phyloP scores from a whole-genome alignment of 2,797 vertebrate species.

The Rhodeus uyekii region DNA sequence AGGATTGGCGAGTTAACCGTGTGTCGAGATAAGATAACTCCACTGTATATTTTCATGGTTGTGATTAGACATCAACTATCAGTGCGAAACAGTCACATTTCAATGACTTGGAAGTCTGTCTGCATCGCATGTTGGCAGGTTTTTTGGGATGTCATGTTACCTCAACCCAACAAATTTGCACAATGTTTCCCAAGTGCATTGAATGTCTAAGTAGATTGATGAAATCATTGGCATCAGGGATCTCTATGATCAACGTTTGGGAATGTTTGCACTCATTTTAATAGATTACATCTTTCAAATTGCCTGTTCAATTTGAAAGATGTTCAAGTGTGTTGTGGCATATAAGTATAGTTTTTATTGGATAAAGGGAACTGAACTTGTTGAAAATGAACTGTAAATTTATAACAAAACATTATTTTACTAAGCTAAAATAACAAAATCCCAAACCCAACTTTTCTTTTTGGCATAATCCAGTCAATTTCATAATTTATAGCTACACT shows the following conservation, averaged over 20 bases:
- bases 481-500: neutral
- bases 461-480: neutral
- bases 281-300: neutral
- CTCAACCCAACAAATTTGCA: neutral
- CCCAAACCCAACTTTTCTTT: too few relatives aligned
- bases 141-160: neutral
- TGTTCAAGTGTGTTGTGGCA: neutral
- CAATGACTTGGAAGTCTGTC: neutral
- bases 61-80: slow-evolving; percentile 15
- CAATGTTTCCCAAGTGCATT: neutral
- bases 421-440: neutral
- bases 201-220: too few relatives aligned
- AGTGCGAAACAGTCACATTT: neutral
- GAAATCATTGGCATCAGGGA: neutral
- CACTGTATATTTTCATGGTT: slow-evolving; percentile 8
- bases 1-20: too few relatives aligned
- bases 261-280: neutral
- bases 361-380: neutral
- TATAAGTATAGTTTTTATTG: neutral
- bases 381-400: neutral
- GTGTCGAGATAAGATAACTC: too few relatives aligned
- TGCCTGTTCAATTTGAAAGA: neutral
- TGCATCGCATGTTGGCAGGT: neutral
- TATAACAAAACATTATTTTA: too few relatives aligned
- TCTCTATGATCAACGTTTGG: neutral